Evolutionary conservation across 37 sponge, comb jelly and placozoan genomes (phyloP), one percentile per base, ranked within the genome.

Genomic region (Dysidea cf. avara): DNA sequence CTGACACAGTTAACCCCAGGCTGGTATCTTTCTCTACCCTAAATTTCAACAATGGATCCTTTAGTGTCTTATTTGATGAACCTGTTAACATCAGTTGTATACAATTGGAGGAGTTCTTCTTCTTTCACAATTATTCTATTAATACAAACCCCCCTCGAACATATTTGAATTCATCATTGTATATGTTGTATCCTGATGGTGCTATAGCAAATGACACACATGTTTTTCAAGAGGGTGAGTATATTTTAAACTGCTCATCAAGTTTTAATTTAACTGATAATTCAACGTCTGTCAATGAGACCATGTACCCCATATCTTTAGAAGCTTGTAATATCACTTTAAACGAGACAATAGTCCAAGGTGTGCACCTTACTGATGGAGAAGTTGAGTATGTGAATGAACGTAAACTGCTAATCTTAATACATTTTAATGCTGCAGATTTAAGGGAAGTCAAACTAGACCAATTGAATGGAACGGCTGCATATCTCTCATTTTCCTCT

Each of bases 21-120:
- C 80, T 90, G 43, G 54, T 76, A 29, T 38, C 53, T 0, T 90
- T 94, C 59, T 46, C 17, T 6, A 54, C 81, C 0, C 79, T 90
- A 50, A 89, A 87, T 75, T 67, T 94, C 17, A 74, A 86, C 53
- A 83, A 83, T 47, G 79, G 88, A 14, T 68, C 77, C 2, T 39
- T 94, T 26, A 80, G 81, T 0, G 47, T 93, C 1, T 74, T 87
- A 21, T 93, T 93, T 81, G 82, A 87, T 56, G 88, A 93, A 66
- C 86, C 94, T 34, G 82, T 93, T 2, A 87, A 87, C 32, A 25
- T 79, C 17, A 61, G 70, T 36, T 77, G 89, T 33, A 68, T 93
- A 30, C 72, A 70, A 40, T 51, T 74, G 0, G 46, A 53, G 13
- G 78, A 83, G 0, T 57, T 92, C 50, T 84, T 83, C 16, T 81